Base-by-base conservation (phyloP, 2,888 invertebrate species). In the Meandrusa payeni region DNA sequence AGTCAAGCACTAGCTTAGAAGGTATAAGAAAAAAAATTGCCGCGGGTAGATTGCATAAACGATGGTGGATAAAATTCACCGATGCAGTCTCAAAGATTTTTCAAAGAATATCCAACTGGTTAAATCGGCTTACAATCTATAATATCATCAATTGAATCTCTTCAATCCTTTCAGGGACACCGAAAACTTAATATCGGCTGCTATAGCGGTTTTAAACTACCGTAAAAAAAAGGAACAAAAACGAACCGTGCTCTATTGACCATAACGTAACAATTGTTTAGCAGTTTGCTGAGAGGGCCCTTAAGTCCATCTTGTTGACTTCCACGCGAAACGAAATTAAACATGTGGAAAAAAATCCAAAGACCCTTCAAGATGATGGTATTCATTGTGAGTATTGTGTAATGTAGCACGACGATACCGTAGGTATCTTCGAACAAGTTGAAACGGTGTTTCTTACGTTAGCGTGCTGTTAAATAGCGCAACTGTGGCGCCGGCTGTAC, bases 211-310 rank as follows among this genome's bases (percentile, higher is more conserved):
- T 60, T 49, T 49, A 41, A 54, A 54, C 46, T 46, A 51, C 41
- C 41, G 41, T 41, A 48, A 59, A 73, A 78, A 81, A 81, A 69
- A 57, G 20, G 46, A 43, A 70, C 64, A 81, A 81, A 81, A 80
- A 75, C 69, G 40, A 50, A 61, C 69, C 77, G 61, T 69, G 67
- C 52, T 74, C 76, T 83, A 83, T 85, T 86, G 83, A 83, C 83
- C 82, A 68, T 86, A 83, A 85, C 80, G 85, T 77, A 86, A 85
- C 76, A 69, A 87, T 83, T 87, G 85, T 86, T 85, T 83, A 80
- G 76, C 74, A 80, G 78, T 81, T 82, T 78, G 74, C 72, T 69
- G 72, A 67, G 58, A 74, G 74, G 72, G 68, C 73, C 72, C 79
- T 74, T 71, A 61, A 79, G 77, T 77, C 79, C 76, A 75, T 75